phyloP scores from a whole-genome alignment of 2,113 vertebrate genomes.

The Spermophilus dauricus region DNA sequence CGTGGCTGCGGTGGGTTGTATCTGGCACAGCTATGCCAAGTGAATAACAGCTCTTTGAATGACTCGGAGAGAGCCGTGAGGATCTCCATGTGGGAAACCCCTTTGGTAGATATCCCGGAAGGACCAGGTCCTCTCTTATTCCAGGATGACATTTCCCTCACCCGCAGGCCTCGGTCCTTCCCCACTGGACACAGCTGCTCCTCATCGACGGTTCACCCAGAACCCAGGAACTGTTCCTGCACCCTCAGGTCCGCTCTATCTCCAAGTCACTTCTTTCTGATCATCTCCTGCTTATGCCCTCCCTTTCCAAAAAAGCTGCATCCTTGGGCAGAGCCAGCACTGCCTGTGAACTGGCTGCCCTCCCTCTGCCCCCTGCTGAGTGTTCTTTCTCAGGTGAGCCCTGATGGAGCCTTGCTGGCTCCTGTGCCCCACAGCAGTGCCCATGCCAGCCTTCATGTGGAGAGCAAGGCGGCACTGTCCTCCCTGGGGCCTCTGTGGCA shows the following conservation, averaged over 20 bases:
- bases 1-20: rapidly evolving
- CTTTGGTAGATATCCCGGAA: background rate
- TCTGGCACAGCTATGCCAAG: background rate
- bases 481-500: rapidly evolving
- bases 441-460: too few species aligned
- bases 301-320: rapidly evolving
- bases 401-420: rapidly evolving
- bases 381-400: rapidly evolving
- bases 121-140: rapidly evolving
- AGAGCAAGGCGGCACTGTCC: too few species aligned
- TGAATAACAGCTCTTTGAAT: background rate
- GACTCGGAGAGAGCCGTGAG: background rate
- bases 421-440: rapidly evolving
- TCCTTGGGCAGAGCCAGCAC: rapidly evolving
- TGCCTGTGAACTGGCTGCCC: rapidly evolving
- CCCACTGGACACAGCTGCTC: rapidly evolving
- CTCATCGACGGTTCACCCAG: too few species aligned
- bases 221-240: too few species aligned
- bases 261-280: too few species aligned
- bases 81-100: background rate
- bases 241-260: rapidly evolving
- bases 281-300: background rate
- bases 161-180: too few species aligned
- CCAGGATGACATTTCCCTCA: background rate
- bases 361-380: rapidly evolving